These are phyloP conservation scores for Blastobasis adustella DNA, from an alignment of 2,888 invertebrate genomes.

Conservation along the genomic window DNA sequence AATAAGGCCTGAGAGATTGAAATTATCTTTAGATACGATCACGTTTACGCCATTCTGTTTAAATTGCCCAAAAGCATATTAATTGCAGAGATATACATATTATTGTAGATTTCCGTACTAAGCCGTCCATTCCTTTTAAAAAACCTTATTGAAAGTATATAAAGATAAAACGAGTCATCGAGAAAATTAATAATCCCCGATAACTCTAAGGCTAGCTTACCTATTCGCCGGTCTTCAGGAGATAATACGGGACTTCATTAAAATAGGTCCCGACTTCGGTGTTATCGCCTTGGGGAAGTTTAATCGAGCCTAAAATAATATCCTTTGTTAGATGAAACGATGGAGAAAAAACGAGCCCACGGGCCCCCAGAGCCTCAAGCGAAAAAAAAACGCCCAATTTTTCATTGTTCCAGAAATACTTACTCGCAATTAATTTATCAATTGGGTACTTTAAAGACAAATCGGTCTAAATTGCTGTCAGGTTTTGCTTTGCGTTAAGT, in stretches of 20 bases:
- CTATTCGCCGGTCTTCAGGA: background rate
- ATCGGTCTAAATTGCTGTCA: conserved; percentile 15
- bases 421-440: conserved; percentile 30
- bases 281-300: conserved; percentile 42
- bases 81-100: too few species aligned
- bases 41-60: too few species aligned
- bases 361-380: conserved; percentile 16
- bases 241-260: conserved; percentile 13
- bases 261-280: conserved; percentile 19
- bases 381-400: conserved; percentile 27
- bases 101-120: too few species aligned
- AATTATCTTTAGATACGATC: too few species aligned
- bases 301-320: conserved; percentile 52
- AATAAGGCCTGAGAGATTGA: too few species aligned
- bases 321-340: conserved; percentile 35
- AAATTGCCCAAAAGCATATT: too few species aligned
- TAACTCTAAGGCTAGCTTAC: too few species aligned
- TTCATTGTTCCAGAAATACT: conserved; percentile 37
- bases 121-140: too few species aligned
- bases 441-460: conserved; percentile 28
- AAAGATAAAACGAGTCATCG: too few species aligned
- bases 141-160: too few species aligned
- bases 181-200: too few species aligned
- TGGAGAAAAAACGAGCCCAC: conserved; percentile 12
- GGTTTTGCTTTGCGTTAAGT: conserved; percentile 10